These are phyloP conservation scores for Chymomyza amoena DNA, from an alignment of 2,888 invertebrate species.

Conservation along the genomic window DNA sequence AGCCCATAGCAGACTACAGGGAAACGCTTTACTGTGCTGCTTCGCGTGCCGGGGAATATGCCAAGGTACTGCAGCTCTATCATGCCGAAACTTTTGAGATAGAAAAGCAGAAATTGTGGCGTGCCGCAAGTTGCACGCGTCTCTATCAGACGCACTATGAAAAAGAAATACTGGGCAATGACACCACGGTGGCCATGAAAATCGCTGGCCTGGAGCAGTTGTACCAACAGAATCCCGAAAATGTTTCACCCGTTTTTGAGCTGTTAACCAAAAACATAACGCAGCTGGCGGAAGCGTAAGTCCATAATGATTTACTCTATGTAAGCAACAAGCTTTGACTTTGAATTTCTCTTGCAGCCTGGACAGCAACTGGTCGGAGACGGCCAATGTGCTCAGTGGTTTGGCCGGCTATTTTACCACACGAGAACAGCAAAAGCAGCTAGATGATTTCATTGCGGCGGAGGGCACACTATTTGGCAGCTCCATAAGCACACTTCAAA, in stretches of 20 bases:
- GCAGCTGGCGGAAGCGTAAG: conserved; percentile 59
- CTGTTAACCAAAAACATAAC: conserved; percentile 47
- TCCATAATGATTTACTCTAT: conserved; percentile 1
- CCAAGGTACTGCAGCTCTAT: conserved; percentile 81
- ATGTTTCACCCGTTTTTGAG: conserved; percentile 56
- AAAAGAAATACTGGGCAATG: conserved; percentile 78
- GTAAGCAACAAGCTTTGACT: neutral
- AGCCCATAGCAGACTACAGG: conserved; percentile 59
- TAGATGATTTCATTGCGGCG: conserved; percentile 44
- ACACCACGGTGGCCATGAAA: conserved; percentile 48
- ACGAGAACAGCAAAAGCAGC: conserved; percentile 43
- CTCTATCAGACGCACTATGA: conserved; percentile 80
- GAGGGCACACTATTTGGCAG: conserved; percentile 52
- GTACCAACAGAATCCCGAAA: conserved; percentile 79
- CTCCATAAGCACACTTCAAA: conserved; percentile 35
- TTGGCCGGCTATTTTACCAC: conserved; percentile 64
- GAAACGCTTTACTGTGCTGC: conserved; percentile 64
- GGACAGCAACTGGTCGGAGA: conserved; percentile 55
- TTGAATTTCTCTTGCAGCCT: conserved; percentile 45
- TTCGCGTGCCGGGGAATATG: conserved; percentile 34
- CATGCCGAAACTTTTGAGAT: conserved; percentile 81
- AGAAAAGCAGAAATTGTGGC: conserved; percentile 84
- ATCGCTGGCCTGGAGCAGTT: conserved; percentile 76
- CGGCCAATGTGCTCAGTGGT: conserved; percentile 55
- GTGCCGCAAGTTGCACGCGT: conserved; percentile 84